These are phyloP conservation scores for Drosophila sucinea DNA, from an alignment of 1,140 invertebrate species.

Conservation along the genomic window DNA sequence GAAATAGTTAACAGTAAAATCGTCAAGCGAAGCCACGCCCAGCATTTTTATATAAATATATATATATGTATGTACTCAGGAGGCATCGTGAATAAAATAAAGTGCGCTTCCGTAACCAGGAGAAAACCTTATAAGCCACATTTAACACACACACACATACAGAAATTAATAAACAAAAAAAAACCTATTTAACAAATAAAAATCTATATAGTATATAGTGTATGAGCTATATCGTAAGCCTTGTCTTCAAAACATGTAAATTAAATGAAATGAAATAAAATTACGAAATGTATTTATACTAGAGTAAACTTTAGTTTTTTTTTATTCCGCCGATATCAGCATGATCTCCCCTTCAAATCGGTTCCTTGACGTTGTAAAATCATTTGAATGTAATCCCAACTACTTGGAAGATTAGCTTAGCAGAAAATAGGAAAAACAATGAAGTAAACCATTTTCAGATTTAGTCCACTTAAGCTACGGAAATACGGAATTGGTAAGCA, in stretches of 20 bases:
- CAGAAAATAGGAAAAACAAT: no score
- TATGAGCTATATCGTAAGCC: slow-evolving; percentile 4
- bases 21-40: slow-evolving; percentile 8
- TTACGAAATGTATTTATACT: slow-evolving; percentile 13
- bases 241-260: slow-evolving; percentile 11
- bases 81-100: slow-evolving; percentile 12
- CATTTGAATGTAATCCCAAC: no score
- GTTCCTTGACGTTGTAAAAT: no score
- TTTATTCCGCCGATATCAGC: background rate
- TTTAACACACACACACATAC: background rate
- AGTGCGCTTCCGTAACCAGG: slow-evolving; percentile 9
- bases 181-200: slow-evolving; percentile 8
- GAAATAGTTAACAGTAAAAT: slow-evolving; percentile 66
- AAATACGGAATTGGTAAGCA: no score
- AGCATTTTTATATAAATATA: slow-evolving; percentile 21
- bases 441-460: no score
- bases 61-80: slow-evolving; percentile 10
- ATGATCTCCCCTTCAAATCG: no score
- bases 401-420: no score
- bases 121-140: slow-evolving; percentile 7
- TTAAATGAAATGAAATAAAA: slow-evolving; percentile 12
- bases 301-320: background rate
- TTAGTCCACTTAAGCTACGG: no score
- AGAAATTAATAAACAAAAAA: background rate
- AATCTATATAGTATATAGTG: background rate